Percentiles rank a stretch among this genome's conserved stretches.
phyloP scores from a whole-genome alignment of 1,140 invertebrate genomes.

The Drosophila bocki region DNA sequence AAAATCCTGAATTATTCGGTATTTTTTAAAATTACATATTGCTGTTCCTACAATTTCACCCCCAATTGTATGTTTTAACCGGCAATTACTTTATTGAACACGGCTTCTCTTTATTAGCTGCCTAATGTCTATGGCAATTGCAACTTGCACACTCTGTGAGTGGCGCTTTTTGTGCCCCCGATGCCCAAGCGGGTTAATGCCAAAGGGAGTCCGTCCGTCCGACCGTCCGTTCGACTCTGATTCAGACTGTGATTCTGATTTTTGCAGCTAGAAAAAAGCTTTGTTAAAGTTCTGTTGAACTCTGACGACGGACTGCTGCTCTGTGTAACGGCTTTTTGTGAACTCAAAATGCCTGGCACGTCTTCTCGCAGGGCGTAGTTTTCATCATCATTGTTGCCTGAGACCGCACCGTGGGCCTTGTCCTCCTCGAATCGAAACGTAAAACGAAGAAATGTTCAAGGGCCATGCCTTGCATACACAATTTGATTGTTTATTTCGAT shows the following conservation, averaged over 20 bases:
- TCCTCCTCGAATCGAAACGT: constrained; percentile 33
- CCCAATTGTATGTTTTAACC: not conserved
- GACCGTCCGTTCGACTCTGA: not conserved
- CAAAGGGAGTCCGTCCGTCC: constrained; percentile 16
- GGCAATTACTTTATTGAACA: constrained; percentile 37
- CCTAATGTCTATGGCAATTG: constrained; percentile 22
- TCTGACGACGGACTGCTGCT: constrained; percentile 42
- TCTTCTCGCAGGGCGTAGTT: constrained; percentile 36
- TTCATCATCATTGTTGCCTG: constrained; percentile 49
- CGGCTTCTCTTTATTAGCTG: constrained; percentile 31
- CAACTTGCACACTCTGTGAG: constrained; percentile 13
- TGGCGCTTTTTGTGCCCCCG: constrained; percentile 33
- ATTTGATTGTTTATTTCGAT: constrained; percentile 64
- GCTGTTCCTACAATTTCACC: not conserved
- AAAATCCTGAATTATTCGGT: not conserved
- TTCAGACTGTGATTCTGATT: constrained; percentile 8
- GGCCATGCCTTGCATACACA: constrained; percentile 70
- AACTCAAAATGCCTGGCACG: constrained; percentile 62
- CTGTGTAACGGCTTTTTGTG: constrained; percentile 22
- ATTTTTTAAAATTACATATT: not conserved
- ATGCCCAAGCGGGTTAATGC: constrained; percentile 53
- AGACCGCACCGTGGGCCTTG: constrained; percentile 28
- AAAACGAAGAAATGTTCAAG: constrained; percentile 41
- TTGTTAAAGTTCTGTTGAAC: constrained; percentile 42
- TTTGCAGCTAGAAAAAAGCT: constrained; percentile 35